Evolutionary conservation across 2,113 vertebrate species (phyloP).

Genomic region (Plecturocebus donacophilus): DNA sequence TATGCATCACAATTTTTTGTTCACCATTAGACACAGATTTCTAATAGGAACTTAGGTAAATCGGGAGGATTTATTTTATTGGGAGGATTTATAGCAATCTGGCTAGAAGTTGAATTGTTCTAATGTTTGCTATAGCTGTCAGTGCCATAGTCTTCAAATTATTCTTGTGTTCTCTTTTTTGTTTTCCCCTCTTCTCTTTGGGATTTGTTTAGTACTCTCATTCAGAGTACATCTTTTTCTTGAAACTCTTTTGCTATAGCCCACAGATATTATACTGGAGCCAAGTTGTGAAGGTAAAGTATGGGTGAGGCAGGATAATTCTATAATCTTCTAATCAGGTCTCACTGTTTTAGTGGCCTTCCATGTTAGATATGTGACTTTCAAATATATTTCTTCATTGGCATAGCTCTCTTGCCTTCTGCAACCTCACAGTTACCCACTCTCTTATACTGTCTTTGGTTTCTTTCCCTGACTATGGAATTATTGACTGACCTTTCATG

Average conservation of each 20-base stretch:
- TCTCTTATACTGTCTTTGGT: neutral
- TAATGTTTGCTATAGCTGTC: neutral
- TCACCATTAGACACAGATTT: too few relatives aligned
- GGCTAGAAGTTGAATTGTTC: neutral
- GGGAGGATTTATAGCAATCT: neutral
- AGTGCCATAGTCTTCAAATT: neutral
- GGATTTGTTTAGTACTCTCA: neutral
- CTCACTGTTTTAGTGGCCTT: neutral
- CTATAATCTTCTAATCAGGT: neutral
- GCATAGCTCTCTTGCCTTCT: neutral
- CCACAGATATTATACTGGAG: too few relatives aligned
- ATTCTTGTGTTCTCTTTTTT: neutral
- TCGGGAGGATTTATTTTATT: neutral
- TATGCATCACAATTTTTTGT: neutral
- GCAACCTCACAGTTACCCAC: too few relatives aligned
- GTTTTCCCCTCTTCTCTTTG: neutral
- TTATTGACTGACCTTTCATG: too few relatives aligned
- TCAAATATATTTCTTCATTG: neutral
- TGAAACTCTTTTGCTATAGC: neutral
- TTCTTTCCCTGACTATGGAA: neutral
- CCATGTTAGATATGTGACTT: neutral
- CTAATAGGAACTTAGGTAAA: neutral
- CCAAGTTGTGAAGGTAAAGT: fast-evolving
- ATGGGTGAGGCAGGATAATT: neutral
- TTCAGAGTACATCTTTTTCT: neutral